Evolutionary conservation across 1,140 invertebrate genomes (phyloP).

Genomic region (Saxidomus purpurata): DNA sequence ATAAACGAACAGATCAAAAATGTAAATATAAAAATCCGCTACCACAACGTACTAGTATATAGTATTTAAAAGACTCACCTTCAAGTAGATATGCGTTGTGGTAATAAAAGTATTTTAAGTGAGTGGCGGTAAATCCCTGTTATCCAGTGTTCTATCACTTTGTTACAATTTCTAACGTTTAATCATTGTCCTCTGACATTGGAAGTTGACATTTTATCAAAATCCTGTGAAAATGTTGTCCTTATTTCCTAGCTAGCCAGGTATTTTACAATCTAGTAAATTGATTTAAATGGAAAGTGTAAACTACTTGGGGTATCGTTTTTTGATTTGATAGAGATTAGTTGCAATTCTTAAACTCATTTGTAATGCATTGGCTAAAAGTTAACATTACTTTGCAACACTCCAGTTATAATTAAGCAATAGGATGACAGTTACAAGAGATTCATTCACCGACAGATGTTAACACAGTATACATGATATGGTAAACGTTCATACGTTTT

Average conservation of each 20-base stretch:
- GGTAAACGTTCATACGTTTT: not conserved
- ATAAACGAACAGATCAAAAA: too few species aligned
- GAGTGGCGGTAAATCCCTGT: not conserved
- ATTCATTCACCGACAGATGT: not conserved
- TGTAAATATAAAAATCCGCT: too few species aligned
- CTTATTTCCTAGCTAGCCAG: constrained; percentile 5
- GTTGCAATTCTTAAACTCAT: not conserved
- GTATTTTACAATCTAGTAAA: constrained; percentile 2
- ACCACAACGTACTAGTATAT: too few species aligned
- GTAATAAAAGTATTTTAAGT: not conserved
- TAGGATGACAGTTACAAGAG: not conserved
- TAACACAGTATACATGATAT: not conserved
- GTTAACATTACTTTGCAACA: not conserved
- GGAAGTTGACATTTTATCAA: constrained; percentile 13
- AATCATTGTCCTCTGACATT: constrained; percentile 8
- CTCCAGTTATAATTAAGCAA: not conserved
- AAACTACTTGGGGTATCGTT: not conserved
- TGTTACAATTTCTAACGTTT: not conserved
- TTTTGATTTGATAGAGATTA: not conserved
- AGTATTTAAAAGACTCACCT: too few species aligned
- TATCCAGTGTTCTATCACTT: not conserved
- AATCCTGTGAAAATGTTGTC: not conserved
- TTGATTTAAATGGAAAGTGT: not conserved
- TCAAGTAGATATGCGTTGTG: too few species aligned
- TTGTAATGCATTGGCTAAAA: not conserved